A percentile compares a stretch with the other conserved stretches of the same genome.
Evolutionary conservation across 2,113 vertebrate genomes (phyloP).

Genomic region (Stercorarius parasiticus): DNA sequence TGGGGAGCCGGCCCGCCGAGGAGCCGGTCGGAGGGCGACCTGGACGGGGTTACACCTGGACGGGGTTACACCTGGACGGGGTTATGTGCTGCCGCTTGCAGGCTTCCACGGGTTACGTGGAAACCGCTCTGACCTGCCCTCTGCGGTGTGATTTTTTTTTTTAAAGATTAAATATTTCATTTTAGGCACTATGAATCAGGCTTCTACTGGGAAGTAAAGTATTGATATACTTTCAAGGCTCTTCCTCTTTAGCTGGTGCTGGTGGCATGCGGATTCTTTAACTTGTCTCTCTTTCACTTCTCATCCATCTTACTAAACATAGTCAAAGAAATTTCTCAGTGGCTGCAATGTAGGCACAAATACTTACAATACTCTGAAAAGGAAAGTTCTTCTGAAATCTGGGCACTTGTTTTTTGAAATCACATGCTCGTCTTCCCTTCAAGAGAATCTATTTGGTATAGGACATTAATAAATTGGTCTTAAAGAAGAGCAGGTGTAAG

Average conservation of each 20-base stretch:
- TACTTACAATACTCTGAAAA: neutral
- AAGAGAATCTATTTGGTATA: neutral
- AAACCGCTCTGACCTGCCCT: neutral
- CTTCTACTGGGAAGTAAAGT: neutral
- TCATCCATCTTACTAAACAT: neutral
- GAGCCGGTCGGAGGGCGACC: neutral
- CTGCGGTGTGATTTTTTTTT: neutral
- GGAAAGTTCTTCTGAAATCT: neutral
- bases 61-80: neutral
- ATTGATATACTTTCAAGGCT: neutral
- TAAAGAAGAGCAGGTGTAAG: neutral
- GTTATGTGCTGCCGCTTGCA: neutral
- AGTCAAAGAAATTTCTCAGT: neutral
- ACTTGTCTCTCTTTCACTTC: rapidly evolving
- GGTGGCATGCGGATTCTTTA: neutral
- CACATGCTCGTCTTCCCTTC: rapidly evolving
- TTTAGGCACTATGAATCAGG: rapidly evolving
- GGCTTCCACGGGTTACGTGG: neutral
- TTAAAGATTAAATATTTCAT: neutral
- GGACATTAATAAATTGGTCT: neutral
- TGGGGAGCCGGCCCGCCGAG: neutral
- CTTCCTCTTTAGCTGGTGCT: neutral
- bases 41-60: neutral
- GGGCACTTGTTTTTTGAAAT: neutral
- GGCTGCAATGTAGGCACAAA: neutral